Evolutionary conservation across 2,797 vertebrate genomes (phyloP).

Genomic region (Sphenodon punctatus): DNA sequence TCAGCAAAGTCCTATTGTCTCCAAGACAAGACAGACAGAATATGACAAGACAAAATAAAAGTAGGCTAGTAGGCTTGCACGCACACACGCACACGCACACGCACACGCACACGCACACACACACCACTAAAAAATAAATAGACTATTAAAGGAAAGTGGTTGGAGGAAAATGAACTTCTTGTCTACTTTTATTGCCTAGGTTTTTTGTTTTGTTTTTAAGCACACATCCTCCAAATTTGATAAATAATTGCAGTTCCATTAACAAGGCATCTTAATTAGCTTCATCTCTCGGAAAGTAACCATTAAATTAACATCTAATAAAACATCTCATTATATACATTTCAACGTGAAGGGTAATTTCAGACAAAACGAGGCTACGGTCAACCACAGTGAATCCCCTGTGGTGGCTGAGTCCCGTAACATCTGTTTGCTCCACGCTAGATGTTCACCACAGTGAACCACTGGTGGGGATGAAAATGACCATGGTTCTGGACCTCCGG

Average conservation of each 20-base stretch:
- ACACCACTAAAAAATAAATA: too few species aligned
- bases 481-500: too few species aligned
- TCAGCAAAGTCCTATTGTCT: neutral
- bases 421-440: too few species aligned
- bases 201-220: slow-evolving; percentile 6
- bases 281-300: slow-evolving; percentile 5
- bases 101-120: too few species aligned
- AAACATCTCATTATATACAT: neutral
- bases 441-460: too few species aligned
- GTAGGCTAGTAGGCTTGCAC: too few species aligned
- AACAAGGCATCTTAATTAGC: slow-evolving; percentile 17
- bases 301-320: neutral
- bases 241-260: neutral
- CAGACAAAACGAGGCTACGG: too few species aligned
- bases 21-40: neutral
- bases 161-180: neutral
- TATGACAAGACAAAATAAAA: neutral
- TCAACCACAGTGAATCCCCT: too few species aligned
- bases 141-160: neutral
- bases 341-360: too few species aligned
- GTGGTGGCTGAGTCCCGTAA: too few species aligned
- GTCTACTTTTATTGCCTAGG: neutral
- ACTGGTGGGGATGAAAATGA: too few species aligned
- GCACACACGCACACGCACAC: too few species aligned
- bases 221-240: neutral